Evolutionary conservation across 2,888 invertebrate genomes (phyloP).

Genomic region (Microplitis deprimator): DNA sequence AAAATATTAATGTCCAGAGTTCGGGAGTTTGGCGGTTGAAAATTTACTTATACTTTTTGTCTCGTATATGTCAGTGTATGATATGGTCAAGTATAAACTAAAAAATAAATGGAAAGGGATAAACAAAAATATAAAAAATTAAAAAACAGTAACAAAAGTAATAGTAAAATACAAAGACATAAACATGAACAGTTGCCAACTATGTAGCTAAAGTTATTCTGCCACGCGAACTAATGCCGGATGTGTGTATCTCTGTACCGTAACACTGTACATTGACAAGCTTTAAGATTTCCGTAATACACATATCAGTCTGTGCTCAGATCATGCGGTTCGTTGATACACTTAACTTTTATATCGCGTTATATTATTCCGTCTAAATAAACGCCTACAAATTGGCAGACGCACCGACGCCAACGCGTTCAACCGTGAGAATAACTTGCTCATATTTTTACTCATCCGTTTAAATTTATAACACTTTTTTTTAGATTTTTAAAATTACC

Average conservation of each 20-base stretch:
- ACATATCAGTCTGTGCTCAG: neutral
- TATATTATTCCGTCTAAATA: neutral
- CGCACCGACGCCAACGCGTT: neutral
- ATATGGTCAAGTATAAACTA: neutral
- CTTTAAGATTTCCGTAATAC: neutral
- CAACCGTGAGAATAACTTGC: neutral
- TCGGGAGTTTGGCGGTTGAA: neutral
- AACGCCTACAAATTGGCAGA: slow-evolving; percentile 23
- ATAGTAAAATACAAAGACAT: neutral
- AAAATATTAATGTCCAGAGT: neutral
- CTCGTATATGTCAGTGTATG: neutral
- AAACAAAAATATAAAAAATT: neutral
- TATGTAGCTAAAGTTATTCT: slow-evolving; percentile 1
- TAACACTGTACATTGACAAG: neutral
- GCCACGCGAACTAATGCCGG: slow-evolving; percentile 10
- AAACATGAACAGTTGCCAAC: slow-evolving; percentile 17
- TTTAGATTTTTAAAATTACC: neutral
- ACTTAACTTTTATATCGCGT: neutral
- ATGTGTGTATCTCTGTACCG: slow-evolving; percentile 1
- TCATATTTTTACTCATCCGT: neutral
- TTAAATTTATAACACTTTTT: neutral
- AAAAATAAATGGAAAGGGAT: neutral
- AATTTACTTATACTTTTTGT: neutral
- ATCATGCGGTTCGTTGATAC: neutral
- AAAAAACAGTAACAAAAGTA: neutral